phyloP scores from a whole-genome alignment of 2,888 invertebrate species.

The Campoplex capitator region DNA sequence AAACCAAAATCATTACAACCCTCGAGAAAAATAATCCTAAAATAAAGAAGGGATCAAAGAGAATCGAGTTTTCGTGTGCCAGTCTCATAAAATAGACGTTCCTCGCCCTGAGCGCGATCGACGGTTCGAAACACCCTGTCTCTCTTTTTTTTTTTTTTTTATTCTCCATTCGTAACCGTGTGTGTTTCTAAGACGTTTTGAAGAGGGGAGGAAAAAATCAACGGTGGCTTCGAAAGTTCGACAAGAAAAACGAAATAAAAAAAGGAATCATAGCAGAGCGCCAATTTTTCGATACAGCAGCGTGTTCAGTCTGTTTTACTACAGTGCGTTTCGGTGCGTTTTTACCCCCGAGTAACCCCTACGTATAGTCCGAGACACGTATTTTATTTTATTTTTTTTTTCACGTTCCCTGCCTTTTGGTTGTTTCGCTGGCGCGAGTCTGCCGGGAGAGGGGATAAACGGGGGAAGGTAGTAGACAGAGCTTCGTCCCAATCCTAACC shows the following conservation, averaged over 20 bases:
- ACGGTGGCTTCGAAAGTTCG: constrained; percentile 3
- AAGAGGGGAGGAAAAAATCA: not conserved
- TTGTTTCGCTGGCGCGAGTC: constrained; percentile 48
- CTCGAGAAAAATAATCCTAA: not conserved
- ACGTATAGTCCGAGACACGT: constrained; percentile 27
- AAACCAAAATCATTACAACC: not conserved
- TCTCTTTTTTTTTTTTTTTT: not conserved
- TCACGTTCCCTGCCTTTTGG: constrained; percentile 43
- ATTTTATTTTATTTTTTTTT: constrained; percentile 23
- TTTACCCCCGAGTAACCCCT: constrained; percentile 36
- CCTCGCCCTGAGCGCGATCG: not conserved
- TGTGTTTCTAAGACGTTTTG: not conserved
- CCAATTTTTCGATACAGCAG: constrained; percentile 40
- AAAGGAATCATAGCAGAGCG: not conserved
- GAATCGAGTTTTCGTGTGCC: not conserved
- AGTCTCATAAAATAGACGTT: not conserved
- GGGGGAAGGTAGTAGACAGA: constrained; percentile 74
- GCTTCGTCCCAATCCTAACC: constrained; percentile 75
- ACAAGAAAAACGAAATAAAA: not conserved
- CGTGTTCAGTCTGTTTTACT: constrained; percentile 43
- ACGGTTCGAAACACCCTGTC: not conserved
- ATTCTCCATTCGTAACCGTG: constrained; percentile 16
- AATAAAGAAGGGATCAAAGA: not conserved
- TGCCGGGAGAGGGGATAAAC: constrained; percentile 26
- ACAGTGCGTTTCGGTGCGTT: constrained; percentile 60